These are phyloP conservation scores for Corynorhinus townsendii DNA, from an alignment of 2,113 vertebrate genomes.

Conservation along the genomic window DNA sequence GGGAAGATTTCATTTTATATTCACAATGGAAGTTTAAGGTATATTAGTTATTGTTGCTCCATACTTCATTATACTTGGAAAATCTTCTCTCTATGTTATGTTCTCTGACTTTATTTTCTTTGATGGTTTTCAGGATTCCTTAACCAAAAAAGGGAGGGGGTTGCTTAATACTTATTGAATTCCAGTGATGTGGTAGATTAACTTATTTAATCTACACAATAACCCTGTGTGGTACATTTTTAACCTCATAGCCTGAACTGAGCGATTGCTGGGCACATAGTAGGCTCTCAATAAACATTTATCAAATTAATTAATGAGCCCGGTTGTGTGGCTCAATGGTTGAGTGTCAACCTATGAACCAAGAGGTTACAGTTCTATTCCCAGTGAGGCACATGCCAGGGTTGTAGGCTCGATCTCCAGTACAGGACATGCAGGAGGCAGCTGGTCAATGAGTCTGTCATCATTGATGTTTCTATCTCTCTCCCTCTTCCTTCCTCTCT, in stretches of 20 bases:
- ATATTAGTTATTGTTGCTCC: slow-evolving; percentile 14
- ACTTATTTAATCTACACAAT: not conserved
- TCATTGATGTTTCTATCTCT: too few relatives aligned
- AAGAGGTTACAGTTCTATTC: too few relatives aligned
- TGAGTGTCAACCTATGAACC: too few relatives aligned
- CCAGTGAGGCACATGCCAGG: too few relatives aligned
- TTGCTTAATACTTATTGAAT: not conserved
- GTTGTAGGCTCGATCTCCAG: too few relatives aligned
- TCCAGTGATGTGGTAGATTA: not conserved
- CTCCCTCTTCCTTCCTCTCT: too few relatives aligned
- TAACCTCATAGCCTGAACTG: not conserved
- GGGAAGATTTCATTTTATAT: not conserved
- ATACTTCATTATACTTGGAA: not conserved
- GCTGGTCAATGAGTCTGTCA: too few relatives aligned
- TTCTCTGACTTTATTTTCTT: not conserved
- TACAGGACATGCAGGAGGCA: too few relatives aligned
- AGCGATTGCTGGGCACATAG: not conserved
- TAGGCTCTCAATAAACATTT: not conserved
- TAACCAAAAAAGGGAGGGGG: not conserved
- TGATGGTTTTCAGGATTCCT: not conserved
- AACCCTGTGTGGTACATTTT: not conserved
- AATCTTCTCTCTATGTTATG: not conserved
- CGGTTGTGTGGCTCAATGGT: too few relatives aligned
- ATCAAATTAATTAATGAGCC: not conserved
- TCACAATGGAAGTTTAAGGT: not conserved